Evolutionary conservation across 2,113 vertebrate genomes (phyloP).

Genomic region (Brienomyrus brachyistius): DNA sequence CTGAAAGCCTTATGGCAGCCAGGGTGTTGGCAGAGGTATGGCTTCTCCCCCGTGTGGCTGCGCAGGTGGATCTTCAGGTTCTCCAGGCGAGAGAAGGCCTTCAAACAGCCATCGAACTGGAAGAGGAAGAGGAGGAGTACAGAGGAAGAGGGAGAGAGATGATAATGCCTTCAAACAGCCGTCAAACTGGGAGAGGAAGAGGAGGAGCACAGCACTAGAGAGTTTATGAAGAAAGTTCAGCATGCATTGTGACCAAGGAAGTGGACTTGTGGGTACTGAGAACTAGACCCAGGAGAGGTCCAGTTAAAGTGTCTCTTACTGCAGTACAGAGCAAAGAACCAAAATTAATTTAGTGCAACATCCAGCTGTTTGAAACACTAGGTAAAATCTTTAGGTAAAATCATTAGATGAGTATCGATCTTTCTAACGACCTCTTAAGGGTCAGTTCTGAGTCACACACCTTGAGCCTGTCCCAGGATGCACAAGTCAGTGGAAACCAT

Average conservation of each 20-base stretch:
- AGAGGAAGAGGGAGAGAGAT: background rate
- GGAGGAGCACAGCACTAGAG: background rate
- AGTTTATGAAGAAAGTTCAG: background rate
- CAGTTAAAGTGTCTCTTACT: background rate
- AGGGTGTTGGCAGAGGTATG: conserved; percentile 84
- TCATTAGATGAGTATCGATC: background rate
- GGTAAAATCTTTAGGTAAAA: background rate
- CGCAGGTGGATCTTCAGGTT: conserved; percentile 96
- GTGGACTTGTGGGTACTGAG: background rate
- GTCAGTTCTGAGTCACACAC: background rate
- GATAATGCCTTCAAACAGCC: conserved; percentile 81
- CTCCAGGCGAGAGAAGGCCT: conserved; percentile 93
- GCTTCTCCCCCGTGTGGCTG: conserved; percentile 93
- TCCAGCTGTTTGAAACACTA: background rate
- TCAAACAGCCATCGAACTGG: conserved; percentile 92
- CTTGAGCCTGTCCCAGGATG: background rate
- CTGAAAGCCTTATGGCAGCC: conserved; percentile 96
- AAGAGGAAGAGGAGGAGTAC: conserved; percentile 16
- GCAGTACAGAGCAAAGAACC: background rate
- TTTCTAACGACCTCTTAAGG: background rate
- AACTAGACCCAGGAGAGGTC: background rate
- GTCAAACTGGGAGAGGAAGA: conserved; percentile 71
- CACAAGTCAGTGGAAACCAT: background rate
- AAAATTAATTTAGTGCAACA: background rate
- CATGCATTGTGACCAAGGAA: background rate